Evolutionary conservation across 2,797 vertebrate species (phyloP), one percentile per base, ranked within the genome.

Genomic region (Megaceryle alcyon): DNA sequence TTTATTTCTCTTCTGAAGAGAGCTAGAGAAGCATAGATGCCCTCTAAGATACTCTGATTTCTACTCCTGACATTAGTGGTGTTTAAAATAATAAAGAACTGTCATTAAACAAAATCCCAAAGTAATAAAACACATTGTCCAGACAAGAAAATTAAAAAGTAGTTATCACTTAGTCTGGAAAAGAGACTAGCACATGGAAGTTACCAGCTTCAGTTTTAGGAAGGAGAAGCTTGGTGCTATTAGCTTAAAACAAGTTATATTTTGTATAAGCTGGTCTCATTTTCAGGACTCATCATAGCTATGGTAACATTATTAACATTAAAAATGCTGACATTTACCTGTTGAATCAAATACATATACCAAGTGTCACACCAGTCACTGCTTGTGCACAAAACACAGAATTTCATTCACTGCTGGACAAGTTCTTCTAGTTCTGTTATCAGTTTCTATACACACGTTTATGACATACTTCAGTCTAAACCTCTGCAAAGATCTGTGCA

Each of bases 341-440:
- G 19, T 21, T 48, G 29, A 88, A 82, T 15, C 19, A 31, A 81
- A 81, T 14, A 51, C 13, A 14, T 4, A 29, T 5, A 49, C 1
- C 0, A 78, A 54, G 3, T 33, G 28, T 13, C 54, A 66, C 73
- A 72, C 6, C 14, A 64, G 66, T 21, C 9, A 37, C 37, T 53
- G 64, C 12, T 2, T 69, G 35, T 33, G 31, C 66, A 66, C 26
- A 72, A 63, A 79, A 16, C 23, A 82, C 0, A 0, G 10, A 7
- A 10, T 59, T 76, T 48, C 26, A 39, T 33, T 70, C 23, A 69
- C 0, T 21, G 60, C 48, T 37, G 11, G 25, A 33, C 15, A 84
- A 37, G 20, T 26, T 75, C 35, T 61, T 63, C 31, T 41, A 77
- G 39, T 35, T 37, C 66, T 29, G 13, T 48, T 31, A 51, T 12